Conservation (phyloP, 2,113 vertebrate genomes). For the Danio rerio region GRCz12tu NC_133196.1:19999501-20000000, state of each 20-base stretch:
- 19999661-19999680: background rate
- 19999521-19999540: background rate
- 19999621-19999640: background rate
- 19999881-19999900: background rate
- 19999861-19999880: background rate
- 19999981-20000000: conserved; percentile 25
- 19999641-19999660: background rate
- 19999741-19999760: background rate
- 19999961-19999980: conserved; percentile 26
- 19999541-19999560: background rate
- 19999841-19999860: background rate
- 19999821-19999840: conserved; percentile 1
- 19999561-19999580: background rate
- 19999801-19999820: background rate
- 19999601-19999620: background rate
- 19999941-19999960: conserved; percentile 5
- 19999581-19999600: background rate
- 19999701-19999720: background rate
- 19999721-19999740: background rate
- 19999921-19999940: background rate
- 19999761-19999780: background rate
- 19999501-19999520: background rate
- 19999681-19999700: conserved; percentile 2
- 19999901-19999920: background rate
- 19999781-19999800: background rate